Evolutionary conservation across 2,113 vertebrate genomes (phyloP).

Genomic region (Bagarius yarrelli): DNA sequence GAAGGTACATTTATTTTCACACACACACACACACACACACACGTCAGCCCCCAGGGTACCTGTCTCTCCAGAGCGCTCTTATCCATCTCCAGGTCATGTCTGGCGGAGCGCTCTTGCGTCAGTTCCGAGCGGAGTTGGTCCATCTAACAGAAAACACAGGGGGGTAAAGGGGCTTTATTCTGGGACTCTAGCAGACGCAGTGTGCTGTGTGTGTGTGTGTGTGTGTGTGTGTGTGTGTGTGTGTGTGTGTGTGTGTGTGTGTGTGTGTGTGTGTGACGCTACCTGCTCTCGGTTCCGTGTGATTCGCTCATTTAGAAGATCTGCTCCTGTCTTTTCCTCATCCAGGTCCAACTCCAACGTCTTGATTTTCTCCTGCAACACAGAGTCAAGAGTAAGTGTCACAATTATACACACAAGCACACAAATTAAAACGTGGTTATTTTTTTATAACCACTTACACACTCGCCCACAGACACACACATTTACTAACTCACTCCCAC

Average conservation of each 20-base stretch:
- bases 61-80: slow-evolving; percentile 89
- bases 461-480: neutral
- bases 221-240: neutral
- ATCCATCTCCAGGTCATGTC: slow-evolving; percentile 91
- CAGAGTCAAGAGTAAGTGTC: neutral
- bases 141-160: slow-evolving; percentile 66
- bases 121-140: slow-evolving; percentile 89
- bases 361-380: slow-evolving; percentile 79
- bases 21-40: no score
- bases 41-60: slow-evolving; percentile 72
- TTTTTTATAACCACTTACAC: no score
- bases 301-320: slow-evolving; percentile 84
- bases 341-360: slow-evolving; percentile 85
- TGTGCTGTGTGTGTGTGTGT: neutral
- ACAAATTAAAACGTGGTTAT: no score
- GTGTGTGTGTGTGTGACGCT: neutral
- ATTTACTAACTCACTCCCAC: slow-evolving; percentile 66
- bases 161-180: neutral
- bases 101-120: slow-evolving; percentile 83
- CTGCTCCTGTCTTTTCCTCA: slow-evolving; percentile 81
- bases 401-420: slow-evolving; percentile 61
- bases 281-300: slow-evolving; percentile 85
- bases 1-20: no score
- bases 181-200: neutral
- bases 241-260: neutral